A percentile compares a stretch with the other conserved stretches of the same genome.
Evolutionary conservation across 2,113 vertebrate species (phyloP).

Genomic region (Dromaius novaehollandiae): DNA sequence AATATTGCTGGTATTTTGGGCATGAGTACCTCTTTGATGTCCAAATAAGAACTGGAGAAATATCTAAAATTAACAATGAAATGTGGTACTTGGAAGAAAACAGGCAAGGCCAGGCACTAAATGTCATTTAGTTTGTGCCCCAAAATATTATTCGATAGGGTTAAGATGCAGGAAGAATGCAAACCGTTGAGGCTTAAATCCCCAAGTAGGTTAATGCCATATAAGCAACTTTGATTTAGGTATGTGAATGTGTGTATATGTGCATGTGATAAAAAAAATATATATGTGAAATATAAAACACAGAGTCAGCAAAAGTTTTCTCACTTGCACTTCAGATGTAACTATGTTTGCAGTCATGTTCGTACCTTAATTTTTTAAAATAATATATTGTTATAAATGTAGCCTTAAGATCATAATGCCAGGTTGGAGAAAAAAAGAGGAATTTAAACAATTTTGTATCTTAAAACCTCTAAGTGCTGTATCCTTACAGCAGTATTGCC

Average conservation of each 20-base stretch:
- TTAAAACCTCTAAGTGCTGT: neutral
- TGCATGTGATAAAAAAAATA: neutral
- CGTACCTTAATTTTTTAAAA: neutral
- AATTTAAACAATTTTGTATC: neutral
- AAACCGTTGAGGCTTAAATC: neutral
- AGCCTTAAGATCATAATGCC: neutral
- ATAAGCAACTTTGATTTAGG: neutral
- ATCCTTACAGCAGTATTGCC: rapidly evolving
- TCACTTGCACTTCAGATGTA: neutral
- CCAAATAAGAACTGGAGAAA: neutral
- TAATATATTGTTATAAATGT: neutral
- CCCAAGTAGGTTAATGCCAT: neutral
- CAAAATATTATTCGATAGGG: neutral
- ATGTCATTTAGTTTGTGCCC: neutral
- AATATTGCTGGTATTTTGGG: neutral
- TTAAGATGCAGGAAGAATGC: neutral
- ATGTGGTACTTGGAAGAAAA: neutral
- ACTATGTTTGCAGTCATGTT: neutral
- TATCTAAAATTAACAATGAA: constrained; percentile 16
- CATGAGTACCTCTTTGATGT: constrained; percentile 34
- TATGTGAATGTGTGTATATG: neutral
- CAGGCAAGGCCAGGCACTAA: neutral
- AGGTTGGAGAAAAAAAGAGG: neutral
- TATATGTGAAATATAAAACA: neutral
- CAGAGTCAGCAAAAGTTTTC: neutral